Evolutionary conservation across 2,797 vertebrate genomes (phyloP).

Genomic region (Synaphobranchus kaupii): DNA sequence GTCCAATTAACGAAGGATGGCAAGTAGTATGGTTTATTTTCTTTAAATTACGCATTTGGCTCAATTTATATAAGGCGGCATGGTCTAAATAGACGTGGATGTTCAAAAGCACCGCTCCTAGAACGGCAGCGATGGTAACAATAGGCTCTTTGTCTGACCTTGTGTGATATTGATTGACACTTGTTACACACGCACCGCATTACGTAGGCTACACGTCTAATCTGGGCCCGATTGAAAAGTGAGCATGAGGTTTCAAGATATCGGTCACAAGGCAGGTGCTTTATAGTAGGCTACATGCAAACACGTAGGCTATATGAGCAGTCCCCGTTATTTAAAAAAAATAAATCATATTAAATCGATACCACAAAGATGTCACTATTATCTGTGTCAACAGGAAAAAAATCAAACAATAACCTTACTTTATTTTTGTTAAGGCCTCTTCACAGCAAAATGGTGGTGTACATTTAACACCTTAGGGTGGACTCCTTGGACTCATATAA

Average conservation of each 20-base stretch:
- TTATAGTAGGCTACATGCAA: neutral
- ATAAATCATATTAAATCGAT: neutral
- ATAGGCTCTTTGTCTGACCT: constrained; percentile 70
- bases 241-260: neutral
- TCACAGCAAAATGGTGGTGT: too few species aligned
- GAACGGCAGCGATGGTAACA: constrained; percentile 39
- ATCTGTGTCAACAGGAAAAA: neutral
- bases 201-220: neutral
- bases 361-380: neutral
- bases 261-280: neutral
- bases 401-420: neutral
- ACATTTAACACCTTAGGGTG: too few species aligned
- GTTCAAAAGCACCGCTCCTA: constrained; percentile 53
- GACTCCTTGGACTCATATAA: too few species aligned
- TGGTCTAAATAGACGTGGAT: constrained; percentile 55
- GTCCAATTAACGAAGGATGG: constrained; percentile 72
- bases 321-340: neutral
- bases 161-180: constrained; percentile 61
- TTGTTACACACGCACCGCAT: constrained; percentile 53
- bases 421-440: neutral
- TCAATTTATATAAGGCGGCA: constrained; percentile 71
- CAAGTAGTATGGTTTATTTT: constrained; percentile 44
- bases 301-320: neutral
- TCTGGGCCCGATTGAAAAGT: too few species aligned
- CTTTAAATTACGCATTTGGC: constrained; percentile 68